A percentile compares a stretch with the other conserved stretches of the same genome.
phyloP scores from a whole-genome alignment of 2,888 invertebrate genomes.

The Phaonia tiefii region DNA sequence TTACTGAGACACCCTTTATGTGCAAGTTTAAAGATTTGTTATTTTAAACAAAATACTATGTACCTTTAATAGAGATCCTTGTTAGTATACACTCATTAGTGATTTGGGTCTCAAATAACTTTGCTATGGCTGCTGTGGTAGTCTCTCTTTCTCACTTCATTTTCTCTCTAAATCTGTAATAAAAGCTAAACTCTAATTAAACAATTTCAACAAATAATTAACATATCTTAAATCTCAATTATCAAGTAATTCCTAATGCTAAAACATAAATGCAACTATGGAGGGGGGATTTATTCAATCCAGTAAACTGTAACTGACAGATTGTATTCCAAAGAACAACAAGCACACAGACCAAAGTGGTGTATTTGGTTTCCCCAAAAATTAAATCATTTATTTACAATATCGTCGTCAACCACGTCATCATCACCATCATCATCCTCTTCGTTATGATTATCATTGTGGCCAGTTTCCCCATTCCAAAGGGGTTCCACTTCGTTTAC shows the following conservation, averaged over 20 bases:
- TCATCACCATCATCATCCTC: not conserved
- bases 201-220: not conserved
- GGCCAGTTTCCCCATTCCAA: not conserved
- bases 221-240: not conserved
- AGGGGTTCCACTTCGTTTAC: not conserved
- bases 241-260: slow-evolving; percentile 4
- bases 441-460: not conserved
- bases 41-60: too few species aligned
- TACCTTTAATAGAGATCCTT: too few species aligned
- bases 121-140: too few species aligned
- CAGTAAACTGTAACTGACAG: not conserved
- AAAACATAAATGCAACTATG: not conserved
- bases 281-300: not conserved
- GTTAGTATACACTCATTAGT: too few species aligned
- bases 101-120: too few species aligned
- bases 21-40: too few species aligned
- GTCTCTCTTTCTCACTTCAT: too few species aligned
- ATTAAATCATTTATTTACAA: slow-evolving; percentile 1
- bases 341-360: not conserved
- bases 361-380: not conserved
- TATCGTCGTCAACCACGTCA: not conserved
- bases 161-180: too few species aligned
- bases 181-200: not conserved
- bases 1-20: too few species aligned
- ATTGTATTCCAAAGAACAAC: slow-evolving; percentile 8